Conservation (phyloP, 2,797 vertebrate species). For the Phrynocephalus forsythii region DNA sequence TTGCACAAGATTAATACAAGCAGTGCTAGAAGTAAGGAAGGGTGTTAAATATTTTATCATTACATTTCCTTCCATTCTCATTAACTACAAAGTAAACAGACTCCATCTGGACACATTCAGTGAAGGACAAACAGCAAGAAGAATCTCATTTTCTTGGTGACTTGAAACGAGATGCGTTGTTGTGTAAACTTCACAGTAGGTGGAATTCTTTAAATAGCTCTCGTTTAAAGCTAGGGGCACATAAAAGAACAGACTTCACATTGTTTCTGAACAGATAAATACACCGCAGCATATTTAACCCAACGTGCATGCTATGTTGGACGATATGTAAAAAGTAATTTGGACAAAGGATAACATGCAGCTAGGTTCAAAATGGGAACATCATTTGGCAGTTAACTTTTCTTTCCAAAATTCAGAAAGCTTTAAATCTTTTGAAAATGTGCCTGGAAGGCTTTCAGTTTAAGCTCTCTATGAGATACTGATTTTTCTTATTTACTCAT, state of each 20-base stretch:
- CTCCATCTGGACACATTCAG: constrained; percentile 45
- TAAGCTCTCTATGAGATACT: constrained; percentile 20
- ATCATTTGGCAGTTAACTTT: constrained; percentile 44
- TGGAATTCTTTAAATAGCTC: constrained; percentile 13
- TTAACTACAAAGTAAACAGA: constrained; percentile 47
- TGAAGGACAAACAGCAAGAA: not conserved
- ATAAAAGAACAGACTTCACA: constrained; percentile 19
- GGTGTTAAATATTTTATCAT: constrained; percentile 57
- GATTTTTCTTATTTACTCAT: constrained; percentile 27
- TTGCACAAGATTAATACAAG: constrained; percentile 17
- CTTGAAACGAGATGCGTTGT: not conserved
- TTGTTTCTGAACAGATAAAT: constrained; percentile 29
- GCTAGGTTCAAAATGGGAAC: constrained; percentile 46
- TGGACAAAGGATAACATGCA: constrained; percentile 55
- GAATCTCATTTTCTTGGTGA: constrained; percentile 30
- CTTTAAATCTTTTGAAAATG: constrained; percentile 45
- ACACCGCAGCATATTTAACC: constrained; percentile 18
- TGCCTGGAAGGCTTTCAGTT: not conserved
- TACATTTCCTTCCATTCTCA: constrained; percentile 42
- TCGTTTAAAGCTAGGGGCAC: not conserved
- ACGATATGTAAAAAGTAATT: constrained; percentile 44
- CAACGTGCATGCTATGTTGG: constrained; percentile 33
- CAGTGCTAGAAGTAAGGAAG: constrained; percentile 25
- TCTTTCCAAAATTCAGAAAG: constrained; percentile 46
- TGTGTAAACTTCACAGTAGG: not conserved